Evolutionary conservation across 2,113 vertebrate genomes (phyloP).

Genomic region (Prochilodus magdalenae): DNA sequence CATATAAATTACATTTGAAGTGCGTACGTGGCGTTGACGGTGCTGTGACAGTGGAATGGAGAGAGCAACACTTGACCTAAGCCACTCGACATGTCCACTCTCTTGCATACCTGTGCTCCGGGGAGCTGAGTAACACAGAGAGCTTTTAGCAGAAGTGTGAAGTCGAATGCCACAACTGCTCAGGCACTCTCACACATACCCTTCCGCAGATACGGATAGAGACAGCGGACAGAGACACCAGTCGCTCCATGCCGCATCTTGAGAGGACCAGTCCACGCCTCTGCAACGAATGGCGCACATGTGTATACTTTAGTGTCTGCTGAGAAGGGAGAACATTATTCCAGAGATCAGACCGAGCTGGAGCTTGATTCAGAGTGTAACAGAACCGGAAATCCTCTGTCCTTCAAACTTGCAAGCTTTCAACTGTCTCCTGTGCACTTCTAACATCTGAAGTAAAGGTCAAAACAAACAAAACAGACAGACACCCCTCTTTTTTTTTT

Average conservation of each 20-base stretch:
- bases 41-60: slow-evolving; percentile 34
- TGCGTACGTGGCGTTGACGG: background rate
- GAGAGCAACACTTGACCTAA: slow-evolving; percentile 17
- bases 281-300: background rate
- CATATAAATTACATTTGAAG: slow-evolving; percentile 41
- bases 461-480: slow-evolving; percentile 61
- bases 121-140: slow-evolving; percentile 14
- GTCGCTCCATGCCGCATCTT: background rate
- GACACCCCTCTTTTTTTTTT: slow-evolving; percentile 26
- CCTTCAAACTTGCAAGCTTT: slow-evolving; percentile 51
- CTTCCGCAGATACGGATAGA: background rate
- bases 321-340: slow-evolving; percentile 29
- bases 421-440: background rate
- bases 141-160: background rate
- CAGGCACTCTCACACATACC: background rate
- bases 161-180: background rate
- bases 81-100: slow-evolving; percentile 7
- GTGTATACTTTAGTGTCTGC: slow-evolving; percentile 18
- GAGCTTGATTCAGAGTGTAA: slow-evolving; percentile 33
- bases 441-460: slow-evolving; percentile 57
- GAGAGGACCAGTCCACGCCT: slow-evolving; percentile 1
- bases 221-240: background rate
- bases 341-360: slow-evolving; percentile 27
- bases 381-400: slow-evolving; percentile 19
- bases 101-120: slow-evolving; percentile 7